phyloP scores from a whole-genome alignment of 1,140 invertebrate species.

The Zaprionus ghesquierei region DNA sequence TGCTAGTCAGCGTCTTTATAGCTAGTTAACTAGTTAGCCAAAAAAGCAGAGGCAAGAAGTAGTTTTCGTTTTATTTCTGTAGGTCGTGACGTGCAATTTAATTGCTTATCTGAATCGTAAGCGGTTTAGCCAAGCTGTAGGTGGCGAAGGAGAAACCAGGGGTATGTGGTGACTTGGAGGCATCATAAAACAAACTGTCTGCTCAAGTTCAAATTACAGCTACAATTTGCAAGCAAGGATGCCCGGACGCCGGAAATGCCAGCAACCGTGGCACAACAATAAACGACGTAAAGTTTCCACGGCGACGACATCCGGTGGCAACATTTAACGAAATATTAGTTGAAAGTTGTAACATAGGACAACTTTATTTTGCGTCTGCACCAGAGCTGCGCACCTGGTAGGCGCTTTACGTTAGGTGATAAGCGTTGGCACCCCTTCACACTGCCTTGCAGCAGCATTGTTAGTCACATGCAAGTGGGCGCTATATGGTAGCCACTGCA shows the following conservation, averaged over 20 bases:
- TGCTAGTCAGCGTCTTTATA: background rate
- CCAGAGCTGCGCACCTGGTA: slow-evolving; percentile 11
- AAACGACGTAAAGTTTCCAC: slow-evolving; percentile 64
- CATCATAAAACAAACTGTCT: slow-evolving; percentile 73
- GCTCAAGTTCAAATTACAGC: slow-evolving; percentile 15
- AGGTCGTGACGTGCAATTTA: slow-evolving; percentile 49
- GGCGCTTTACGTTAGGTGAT: background rate
- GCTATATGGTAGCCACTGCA: slow-evolving; percentile 48
- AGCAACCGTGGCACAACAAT: slow-evolving; percentile 69
- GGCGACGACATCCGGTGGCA: slow-evolving; percentile 59
- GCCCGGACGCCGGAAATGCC: slow-evolving; percentile 57
- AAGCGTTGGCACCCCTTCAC: slow-evolving; percentile 19
- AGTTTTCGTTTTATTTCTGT: slow-evolving; percentile 25
- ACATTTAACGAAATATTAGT: slow-evolving; percentile 65
- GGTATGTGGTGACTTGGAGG: slow-evolving; percentile 7
- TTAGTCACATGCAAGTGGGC: slow-evolving; percentile 32
- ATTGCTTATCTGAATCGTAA: slow-evolving; percentile 46
- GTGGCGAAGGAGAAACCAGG: background rate
- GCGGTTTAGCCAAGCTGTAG: slow-evolving; percentile 28
- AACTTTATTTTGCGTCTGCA: slow-evolving; percentile 71
- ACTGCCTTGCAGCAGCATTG: slow-evolving; percentile 40
- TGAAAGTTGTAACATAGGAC: slow-evolving; percentile 49
- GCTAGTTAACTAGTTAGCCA: background rate
- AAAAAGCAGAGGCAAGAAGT: background rate
- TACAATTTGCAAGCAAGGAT: slow-evolving; percentile 9